Evolutionary conservation across 2,113 vertebrate genomes (phyloP).

Genomic region (Australoheros scitulus): DNA sequence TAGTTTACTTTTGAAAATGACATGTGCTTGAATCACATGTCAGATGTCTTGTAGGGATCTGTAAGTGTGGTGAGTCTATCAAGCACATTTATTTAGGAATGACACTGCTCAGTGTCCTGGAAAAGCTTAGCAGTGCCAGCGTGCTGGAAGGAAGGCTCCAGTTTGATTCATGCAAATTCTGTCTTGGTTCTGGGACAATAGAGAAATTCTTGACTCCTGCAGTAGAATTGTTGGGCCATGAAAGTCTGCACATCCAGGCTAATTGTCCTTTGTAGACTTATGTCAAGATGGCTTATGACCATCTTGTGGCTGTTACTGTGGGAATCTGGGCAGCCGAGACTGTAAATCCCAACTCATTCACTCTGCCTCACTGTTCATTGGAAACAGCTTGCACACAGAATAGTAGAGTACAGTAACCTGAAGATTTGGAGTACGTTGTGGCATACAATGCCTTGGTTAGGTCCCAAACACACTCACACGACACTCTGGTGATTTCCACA

Average conservation of each 20-base stretch:
- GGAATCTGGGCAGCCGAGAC: not conserved
- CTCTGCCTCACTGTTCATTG: not conserved
- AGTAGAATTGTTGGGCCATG: not conserved
- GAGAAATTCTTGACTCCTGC: not conserved
- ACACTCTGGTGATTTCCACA: too few species aligned
- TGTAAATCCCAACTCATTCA: not conserved
- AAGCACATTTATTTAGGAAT: constrained; percentile 10
- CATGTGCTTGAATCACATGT: not conserved
- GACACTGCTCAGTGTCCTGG: not conserved
- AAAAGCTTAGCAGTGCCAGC: not conserved
- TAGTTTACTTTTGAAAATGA: not conserved
- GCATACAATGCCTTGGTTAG: too few species aligned
- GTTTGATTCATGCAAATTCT: constrained; percentile 5
- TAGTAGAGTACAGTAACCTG: accelerated
- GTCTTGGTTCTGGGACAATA: not conserved
- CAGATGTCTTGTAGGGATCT: not conserved
- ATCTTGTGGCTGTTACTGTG: not conserved
- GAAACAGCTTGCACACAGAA: not conserved
- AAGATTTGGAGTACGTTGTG: not conserved
- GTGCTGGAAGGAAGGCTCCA: accelerated
- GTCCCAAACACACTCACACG: too few species aligned
- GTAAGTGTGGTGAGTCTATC: not conserved
- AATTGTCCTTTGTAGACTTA: not conserved
- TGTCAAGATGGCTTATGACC: not conserved
- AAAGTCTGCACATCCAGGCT: not conserved